Evolutionary conservation across 2,888 invertebrate genomes (phyloP).

Genomic region (Xanthorhoe designata): DNA sequence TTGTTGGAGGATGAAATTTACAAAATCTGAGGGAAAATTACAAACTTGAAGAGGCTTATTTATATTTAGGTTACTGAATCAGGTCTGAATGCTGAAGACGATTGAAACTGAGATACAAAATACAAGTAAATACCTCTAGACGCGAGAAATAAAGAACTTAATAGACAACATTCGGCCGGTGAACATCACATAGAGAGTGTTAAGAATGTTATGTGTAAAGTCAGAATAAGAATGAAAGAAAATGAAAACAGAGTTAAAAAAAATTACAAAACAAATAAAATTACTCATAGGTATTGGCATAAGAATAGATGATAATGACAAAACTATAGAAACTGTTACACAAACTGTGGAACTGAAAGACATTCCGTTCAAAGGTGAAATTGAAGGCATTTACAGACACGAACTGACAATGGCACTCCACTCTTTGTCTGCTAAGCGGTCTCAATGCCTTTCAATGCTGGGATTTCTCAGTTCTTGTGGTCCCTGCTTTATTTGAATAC

Average conservation of each 20-base stretch:
- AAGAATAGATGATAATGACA: not conserved
- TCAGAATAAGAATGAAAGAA: too few species aligned
- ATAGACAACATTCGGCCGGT: not conserved
- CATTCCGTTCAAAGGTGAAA: slow-evolving; percentile 65
- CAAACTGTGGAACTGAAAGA: slow-evolving; percentile 47
- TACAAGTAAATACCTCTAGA: not conserved
- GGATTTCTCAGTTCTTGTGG: slow-evolving; percentile 37
- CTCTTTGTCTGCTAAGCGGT: slow-evolving; percentile 59
- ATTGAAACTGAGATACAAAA: not conserved
- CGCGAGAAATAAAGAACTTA: not conserved
- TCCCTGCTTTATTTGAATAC: slow-evolving; percentile 42
- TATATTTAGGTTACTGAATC: not conserved
- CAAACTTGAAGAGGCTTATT: not conserved
- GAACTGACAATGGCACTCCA: slow-evolving; percentile 66
- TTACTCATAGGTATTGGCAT: not conserved
- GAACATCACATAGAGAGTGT: too few species aligned
- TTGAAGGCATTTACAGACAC: slow-evolving; percentile 60
- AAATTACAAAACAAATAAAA: too few species aligned
- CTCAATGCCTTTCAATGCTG: slow-evolving; percentile 45
- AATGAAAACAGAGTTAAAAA: too few species aligned
- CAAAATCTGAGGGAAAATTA: not conserved
- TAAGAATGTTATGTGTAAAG: too few species aligned
- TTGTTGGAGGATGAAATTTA: not conserved
- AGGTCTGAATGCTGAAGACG: not conserved
- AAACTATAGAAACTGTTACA: not conserved